Percentiles rank a stretch among this genome's conserved stretches.
These are phyloP conservation scores for Phoenicopterus ruber DNA, from an alignment of 2,113 vertebrate genomes.

Conservation along the genomic window DNA sequence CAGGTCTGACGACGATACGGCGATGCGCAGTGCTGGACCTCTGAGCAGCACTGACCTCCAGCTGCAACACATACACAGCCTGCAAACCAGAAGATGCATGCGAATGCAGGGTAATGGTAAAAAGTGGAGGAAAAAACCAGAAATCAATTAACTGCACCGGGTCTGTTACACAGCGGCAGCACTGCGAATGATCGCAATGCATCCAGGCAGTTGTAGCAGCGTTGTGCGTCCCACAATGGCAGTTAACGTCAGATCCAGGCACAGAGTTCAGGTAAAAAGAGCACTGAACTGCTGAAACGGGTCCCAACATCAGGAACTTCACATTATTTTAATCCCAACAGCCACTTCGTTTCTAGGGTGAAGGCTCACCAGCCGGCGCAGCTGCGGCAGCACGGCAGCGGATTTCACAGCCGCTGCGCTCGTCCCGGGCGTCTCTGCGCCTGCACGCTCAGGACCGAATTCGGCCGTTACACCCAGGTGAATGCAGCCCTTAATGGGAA, in stretches of 20 bases:
- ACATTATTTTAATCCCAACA: background rate
- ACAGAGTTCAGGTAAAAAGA: fast-evolving
- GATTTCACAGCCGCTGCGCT: too few relatives aligned
- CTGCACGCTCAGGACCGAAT: fast-evolving
- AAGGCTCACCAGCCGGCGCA: background rate
- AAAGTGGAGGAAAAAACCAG: background rate
- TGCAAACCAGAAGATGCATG: background rate
- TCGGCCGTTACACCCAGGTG: fast-evolving
- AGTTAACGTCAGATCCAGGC: too few relatives aligned
- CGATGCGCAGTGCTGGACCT: background rate
- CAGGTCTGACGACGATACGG: background rate
- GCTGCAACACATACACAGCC: background rate
- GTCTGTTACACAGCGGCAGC: background rate
- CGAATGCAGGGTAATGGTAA: background rate
- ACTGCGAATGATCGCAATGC: background rate
- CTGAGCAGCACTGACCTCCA: background rate
- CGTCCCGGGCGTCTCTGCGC: too few relatives aligned
- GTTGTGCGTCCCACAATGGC: fast-evolving
- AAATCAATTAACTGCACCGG: background rate
- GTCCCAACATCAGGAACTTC: background rate
- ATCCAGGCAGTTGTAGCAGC: background rate
- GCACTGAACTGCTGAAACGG: background rate
- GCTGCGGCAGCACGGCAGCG: too few relatives aligned
- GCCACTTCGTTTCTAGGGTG: background rate
- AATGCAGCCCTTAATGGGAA: fast-evolving